Evolutionary conservation across 2,888 invertebrate genomes (phyloP).

Genomic region (Malthinus flaveolus): DNA sequence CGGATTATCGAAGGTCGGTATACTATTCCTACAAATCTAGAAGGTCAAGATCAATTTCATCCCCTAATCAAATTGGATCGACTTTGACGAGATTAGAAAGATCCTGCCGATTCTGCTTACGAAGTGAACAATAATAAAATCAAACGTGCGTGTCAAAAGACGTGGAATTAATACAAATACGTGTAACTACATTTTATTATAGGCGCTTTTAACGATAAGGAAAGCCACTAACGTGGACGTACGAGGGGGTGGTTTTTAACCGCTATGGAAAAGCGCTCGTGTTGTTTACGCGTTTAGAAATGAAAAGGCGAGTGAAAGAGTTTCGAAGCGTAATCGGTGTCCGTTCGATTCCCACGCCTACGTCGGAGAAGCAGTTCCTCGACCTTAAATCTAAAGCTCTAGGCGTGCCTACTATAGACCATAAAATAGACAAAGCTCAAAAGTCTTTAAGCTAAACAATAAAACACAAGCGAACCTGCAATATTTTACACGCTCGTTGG

Average conservation of each 20-base stretch:
- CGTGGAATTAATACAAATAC: constrained; percentile 18
- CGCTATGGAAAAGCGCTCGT: too few species aligned
- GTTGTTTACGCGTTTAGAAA: too few species aligned
- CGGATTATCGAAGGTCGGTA: not conserved
- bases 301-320: too few species aligned
- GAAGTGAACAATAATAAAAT: constrained; percentile 18
- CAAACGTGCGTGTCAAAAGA: constrained; percentile 22
- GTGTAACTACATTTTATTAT: constrained; percentile 20
- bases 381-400: constrained; percentile 17
- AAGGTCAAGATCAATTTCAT: constrained; percentile 25
- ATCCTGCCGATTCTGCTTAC: constrained; percentile 21
- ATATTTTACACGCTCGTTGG: constrained; percentile 19
- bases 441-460: constrained; percentile 20
- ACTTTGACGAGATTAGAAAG: constrained; percentile 14
- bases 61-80: constrained; percentile 17
- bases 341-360: not conserved
- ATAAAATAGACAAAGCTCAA: constrained; percentile 10
- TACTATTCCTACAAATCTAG: constrained; percentile 8
- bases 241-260: not conserved
- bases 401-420: constrained; percentile 10
- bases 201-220: constrained; percentile 13
- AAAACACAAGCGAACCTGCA: constrained; percentile 21
- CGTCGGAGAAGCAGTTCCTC: not conserved
- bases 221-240: not conserved
- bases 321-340: not conserved